Evolutionary conservation across 2,797 vertebrate genomes (phyloP).

Genomic region (Hippopotamyrus pictus): DNA sequence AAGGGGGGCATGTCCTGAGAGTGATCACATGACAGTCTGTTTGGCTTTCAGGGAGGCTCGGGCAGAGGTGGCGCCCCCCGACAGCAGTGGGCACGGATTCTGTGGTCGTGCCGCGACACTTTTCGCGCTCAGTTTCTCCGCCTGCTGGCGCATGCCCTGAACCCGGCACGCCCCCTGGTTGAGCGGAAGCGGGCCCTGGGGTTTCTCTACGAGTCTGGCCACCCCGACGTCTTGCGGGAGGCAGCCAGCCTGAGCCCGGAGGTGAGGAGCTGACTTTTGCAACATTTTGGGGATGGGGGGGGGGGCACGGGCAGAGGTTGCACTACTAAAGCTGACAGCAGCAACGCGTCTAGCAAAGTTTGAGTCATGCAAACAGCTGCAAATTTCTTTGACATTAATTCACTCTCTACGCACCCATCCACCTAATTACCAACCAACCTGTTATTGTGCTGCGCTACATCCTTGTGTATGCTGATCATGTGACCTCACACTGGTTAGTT

Average conservation of each 20-base stretch:
- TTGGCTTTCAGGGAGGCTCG: conserved; percentile 53
- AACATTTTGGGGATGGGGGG: not conserved
- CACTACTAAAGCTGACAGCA: not conserved
- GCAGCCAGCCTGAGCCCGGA: conserved; percentile 80
- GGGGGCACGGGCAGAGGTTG: not conserved
- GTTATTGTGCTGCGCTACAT: not conserved
- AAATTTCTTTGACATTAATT: not conserved
- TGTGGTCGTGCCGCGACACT: conserved; percentile 82
- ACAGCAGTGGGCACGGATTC: conserved; percentile 84
- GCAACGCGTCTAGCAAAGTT: not conserved
- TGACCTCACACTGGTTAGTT: not conserved
- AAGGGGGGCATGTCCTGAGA: not conserved
- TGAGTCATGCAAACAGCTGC: not conserved
- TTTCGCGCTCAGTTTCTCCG: conserved; percentile 86
- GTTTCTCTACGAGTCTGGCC: conserved; percentile 73
- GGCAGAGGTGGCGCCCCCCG: conserved; percentile 66
- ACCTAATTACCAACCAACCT: not conserved
- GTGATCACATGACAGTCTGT: not conserved
- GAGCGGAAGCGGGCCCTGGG: conserved; percentile 79
- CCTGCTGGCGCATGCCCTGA: conserved; percentile 79
- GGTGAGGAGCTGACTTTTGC: conserved; percentile 55
- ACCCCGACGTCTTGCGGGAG: conserved; percentile 85
- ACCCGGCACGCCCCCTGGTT: conserved; percentile 63
- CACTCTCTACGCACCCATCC: not conserved
- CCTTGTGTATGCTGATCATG: not conserved